Base-by-base conservation (phyloP, 2,113 vertebrate species). In the Apodemus sylvaticus region DNA sequence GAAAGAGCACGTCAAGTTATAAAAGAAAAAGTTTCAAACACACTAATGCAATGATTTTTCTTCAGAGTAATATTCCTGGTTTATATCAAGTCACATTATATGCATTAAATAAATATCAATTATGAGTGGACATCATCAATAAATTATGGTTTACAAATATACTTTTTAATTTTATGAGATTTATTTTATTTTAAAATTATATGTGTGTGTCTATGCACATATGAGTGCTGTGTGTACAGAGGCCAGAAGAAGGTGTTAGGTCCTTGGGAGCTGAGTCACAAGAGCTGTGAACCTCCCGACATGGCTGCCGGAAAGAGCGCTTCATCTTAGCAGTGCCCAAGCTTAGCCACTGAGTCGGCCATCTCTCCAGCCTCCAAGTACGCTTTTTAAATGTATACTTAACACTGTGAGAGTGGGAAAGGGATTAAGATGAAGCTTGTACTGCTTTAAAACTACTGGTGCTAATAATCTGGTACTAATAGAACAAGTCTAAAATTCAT, bases 401-500 rank as follows among this genome's bases (percentile, higher is more conserved):
- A 36, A 68, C 11, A 92, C 16, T 91, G 8, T 31, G 82, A 51
- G 55, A 53, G 17, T 53, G 4, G 26, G 31, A 55, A 53, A 48
- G 17, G 31, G 29, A 70, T 71, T 87, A 95, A 91, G 7, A 36
- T 92, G 31, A 51, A 92, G 24, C 22, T 93, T 24, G 68, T 3
- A 93, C 1, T 90, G 31, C 17, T 36, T 86, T 94, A 88, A 77
- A 95, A 93, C 89, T 53, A 94, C 45, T 88, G 42, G 78, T 22
- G 76, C 9, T 34, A 85, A 53, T 45, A 68, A 92, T 86, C 70
- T 96, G 70, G 42, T 73, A 86, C 45, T 62, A 90, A 17, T 45
- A 91, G 60, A 31, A 6, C 14, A 92, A 91, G 66, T 90, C 53
- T 85, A 78, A 98, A 97, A 94, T 55, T 29, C 91, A 71, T 3